These are phyloP conservation scores for Salvelinus alpinus DNA, from an alignment of 2,113 vertebrate genomes.

Conservation along the genomic window DNA sequence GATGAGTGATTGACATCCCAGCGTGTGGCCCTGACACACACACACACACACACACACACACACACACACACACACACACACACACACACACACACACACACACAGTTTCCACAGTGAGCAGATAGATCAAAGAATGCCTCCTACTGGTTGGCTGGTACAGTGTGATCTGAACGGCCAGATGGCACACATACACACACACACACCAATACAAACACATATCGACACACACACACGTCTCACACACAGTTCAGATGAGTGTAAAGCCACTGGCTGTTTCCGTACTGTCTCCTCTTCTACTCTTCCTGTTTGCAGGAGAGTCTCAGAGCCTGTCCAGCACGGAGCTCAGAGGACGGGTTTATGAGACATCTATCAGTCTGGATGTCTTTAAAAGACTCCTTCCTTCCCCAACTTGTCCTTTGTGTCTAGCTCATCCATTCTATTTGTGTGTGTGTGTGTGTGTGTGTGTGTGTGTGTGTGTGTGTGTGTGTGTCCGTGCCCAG, in stretches of 20 bases:
- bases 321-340: background rate
- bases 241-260: background rate
- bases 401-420: conserved; percentile 10
- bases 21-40: background rate
- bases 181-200: background rate
- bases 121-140: background rate
- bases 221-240: conserved; percentile 12
- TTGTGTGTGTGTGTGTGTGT: no score
- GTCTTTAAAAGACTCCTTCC: conserved; percentile 6
- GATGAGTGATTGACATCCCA: background rate
- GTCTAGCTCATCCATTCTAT: background rate
- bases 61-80: conserved; percentile 1
- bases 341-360: background rate
- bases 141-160: background rate
- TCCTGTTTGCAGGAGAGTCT: background rate
- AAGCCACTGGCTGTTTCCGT: background rate
- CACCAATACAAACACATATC: background rate
- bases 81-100: background rate
- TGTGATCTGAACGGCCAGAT: no score
- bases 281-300: background rate
- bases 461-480: background rate
- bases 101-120: background rate
- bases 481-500: conserved; percentile 2
- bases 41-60: background rate
- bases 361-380: background rate